Conservation (phyloP, 2,113 vertebrate genomes). For the Rhadina sibilatrix region DNA sequence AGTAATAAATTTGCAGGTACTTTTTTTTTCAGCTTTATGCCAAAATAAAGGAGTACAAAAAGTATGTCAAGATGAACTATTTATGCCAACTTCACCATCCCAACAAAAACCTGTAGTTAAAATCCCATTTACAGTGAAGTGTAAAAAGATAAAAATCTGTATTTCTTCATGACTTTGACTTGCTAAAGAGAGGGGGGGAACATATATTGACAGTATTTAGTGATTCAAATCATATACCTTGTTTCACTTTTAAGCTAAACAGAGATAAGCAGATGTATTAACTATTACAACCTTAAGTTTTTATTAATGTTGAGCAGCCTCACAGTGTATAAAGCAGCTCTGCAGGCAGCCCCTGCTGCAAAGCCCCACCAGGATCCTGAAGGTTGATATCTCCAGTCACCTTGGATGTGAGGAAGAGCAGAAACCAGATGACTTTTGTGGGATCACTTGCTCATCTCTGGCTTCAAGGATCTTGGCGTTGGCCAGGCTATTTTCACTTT, state of each 20-base stretch:
- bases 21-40: slow-evolving; percentile 28
- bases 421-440: background rate
- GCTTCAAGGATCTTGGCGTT: background rate
- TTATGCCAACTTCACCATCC: background rate
- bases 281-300: slow-evolving; percentile 30
- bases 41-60: slow-evolving; percentile 29
- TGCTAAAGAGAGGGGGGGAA: background rate
- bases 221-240: background rate
- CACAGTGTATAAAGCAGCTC: background rate
- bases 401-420: background rate
- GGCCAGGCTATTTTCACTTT: background rate
- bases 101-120: background rate
- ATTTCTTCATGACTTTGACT: slow-evolving; percentile 51
- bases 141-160: slow-evolving; percentile 29
- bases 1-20: background rate
- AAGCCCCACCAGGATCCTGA: background rate
- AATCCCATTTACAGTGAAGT: slow-evolving; percentile 43
- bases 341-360: background rate
- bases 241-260: slow-evolving; percentile 23
- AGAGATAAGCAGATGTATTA: slow-evolving; percentile 39
- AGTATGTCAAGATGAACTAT: background rate
- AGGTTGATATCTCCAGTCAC: background rate
- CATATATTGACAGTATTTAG: slow-evolving; percentile 7
- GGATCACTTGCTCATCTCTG: background rate
- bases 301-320: background rate